Evolutionary conservation across 2,888 invertebrate genomes (phyloP), one percentile per base, ranked within the genome.

Genomic region (Drosophila kokeensis): DNA sequence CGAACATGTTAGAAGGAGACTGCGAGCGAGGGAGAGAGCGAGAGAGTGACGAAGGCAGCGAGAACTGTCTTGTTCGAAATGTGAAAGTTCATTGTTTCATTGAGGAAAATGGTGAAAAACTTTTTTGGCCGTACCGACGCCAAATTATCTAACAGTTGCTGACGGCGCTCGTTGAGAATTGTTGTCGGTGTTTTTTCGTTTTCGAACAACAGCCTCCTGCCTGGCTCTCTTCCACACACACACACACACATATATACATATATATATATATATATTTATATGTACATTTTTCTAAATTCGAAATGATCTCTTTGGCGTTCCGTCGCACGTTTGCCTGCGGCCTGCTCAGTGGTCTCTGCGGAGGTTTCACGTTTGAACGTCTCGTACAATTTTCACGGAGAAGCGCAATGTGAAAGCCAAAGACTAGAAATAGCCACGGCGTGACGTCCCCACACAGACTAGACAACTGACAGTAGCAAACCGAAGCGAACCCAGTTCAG

Each of bases 291-390:
- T 57, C 49, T 34, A 65, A 68, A 61, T 70, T 77, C 73, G 70
- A 70, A 63, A 40, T 61, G 55, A 48, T 64, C 66, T 69, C 40
- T 58, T 29, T 8, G 30, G 54, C 54, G 58, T 66, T 53, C 40
- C 59, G 57, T 50, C 45, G 76, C 69, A 73, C 68, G 67, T 48
- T 62, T 53, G 60, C 36, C 60, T 60, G 50, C 50, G n/a, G 54
- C 55, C 65, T 83, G 77, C 87, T 92, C 92, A 93, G 93, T 93
- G 92, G 92, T 93, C 93, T 93, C 92, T 92, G 92, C 93, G 93
- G 93, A 93, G 92, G 92, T 93, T 93, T 93, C 92, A 93, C 92
- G 91, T 92, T 90, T 87, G 91, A 92, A 92, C 92, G 92, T 92
- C 87, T 86, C 76, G 82, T 81, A 81, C 36, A 77, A 89, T 85